phyloP scores from a whole-genome alignment of 2,113 vertebrate species.

The Chamaea fasciata region DNA sequence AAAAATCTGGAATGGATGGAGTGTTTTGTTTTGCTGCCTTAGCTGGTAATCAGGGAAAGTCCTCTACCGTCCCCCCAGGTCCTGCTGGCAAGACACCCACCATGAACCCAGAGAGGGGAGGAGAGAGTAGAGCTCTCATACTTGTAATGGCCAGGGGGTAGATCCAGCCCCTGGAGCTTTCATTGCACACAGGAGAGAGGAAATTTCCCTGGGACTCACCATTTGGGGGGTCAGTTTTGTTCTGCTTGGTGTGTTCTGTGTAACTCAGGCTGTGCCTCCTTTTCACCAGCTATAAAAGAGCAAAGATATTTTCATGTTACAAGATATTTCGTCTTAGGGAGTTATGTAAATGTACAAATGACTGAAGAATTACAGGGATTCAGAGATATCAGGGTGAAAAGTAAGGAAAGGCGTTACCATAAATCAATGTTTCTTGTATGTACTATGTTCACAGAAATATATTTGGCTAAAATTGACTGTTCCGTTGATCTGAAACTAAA shows the following conservation, averaged over 20 bases:
- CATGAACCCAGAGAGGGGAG: rapidly evolving
- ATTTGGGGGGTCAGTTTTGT: rapidly evolving
- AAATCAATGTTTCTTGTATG: neutral
- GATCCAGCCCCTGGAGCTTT: neutral
- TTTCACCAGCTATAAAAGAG: neutral
- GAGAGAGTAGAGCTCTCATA: rapidly evolving
- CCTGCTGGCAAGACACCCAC: neutral
- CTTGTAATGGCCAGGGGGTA: neutral
- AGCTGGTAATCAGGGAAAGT: rapidly evolving
- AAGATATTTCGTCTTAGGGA: neutral
- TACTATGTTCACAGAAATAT: neutral
- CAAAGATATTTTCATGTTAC: neutral
- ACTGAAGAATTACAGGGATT: neutral
- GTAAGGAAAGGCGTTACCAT: neutral
- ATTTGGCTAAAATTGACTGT: neutral
- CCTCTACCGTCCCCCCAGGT: rapidly evolving
- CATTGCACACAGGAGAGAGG: rapidly evolving
- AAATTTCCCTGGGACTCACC: rapidly evolving
- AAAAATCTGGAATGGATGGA: neutral
- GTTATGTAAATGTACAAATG: neutral
- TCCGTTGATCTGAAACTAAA: neutral
- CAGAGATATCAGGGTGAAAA: neutral
- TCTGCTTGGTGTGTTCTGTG: neutral
- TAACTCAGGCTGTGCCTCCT: neutral
- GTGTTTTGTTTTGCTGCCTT: neutral